Evolutionary conservation across 2,888 invertebrate genomes (phyloP), one percentile per base, ranked within the genome.

Genomic region (Erpobdella octoculata): DNA sequence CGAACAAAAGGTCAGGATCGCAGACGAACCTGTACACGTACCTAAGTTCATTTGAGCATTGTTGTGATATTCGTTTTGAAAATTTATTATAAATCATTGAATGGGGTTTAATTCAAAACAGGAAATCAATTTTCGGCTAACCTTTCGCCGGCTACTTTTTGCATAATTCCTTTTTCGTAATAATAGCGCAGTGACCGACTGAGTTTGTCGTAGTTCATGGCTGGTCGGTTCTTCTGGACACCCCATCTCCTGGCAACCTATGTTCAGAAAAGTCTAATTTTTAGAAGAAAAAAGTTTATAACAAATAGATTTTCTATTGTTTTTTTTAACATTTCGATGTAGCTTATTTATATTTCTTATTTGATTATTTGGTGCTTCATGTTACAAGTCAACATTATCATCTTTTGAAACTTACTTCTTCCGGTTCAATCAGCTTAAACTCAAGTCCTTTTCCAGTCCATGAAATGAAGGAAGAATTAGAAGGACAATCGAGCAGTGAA

Each of bases 121-220:
- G n/a, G n/a, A n/a, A n/a, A n/a, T n/a, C n/a, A n/a, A n/a, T n/a
- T n/a, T 48, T 48, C 28, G 21, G 21, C 53, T 53, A 53, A 72
- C 78, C 94, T 88, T 81, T 95, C 94, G 0, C 95, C 92, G 0
- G 83, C 81, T 0, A 95, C 95, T 84, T 95, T 95, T 84, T 94
- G 94, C 93, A 95, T 94, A 79, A 95, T 95, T n/a, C 94, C 94
- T 82, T 95, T 95, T 83, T 95, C 94, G 82, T 95, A 95, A 82
- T 95, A 95, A 80, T 95, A 95, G n/a, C 95, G 87, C 53, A 95
- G 86, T 0, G 94, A 94, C 8, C 95, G 87, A 48, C 93, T 93
- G 65, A 95, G 85, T 83, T 95, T 95, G 84, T 95, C 95, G 81
- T 95, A 95, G 85, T 95, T 95, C 95, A 95, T 95, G 0, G 94